Base-by-base conservation (phyloP, 2,888 invertebrate species). In the Atethmia centrago region DNA sequence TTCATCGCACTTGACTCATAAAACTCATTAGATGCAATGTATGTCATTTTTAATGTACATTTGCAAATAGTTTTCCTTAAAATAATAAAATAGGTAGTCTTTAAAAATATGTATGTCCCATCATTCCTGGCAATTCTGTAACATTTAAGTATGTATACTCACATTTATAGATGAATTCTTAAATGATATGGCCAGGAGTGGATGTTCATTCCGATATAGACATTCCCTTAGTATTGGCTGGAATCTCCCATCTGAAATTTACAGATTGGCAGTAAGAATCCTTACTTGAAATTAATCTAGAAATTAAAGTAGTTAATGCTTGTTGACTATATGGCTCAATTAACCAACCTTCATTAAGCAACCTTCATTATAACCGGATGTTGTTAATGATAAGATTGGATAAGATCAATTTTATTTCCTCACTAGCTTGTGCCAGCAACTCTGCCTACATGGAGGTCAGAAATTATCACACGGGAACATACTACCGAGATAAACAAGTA, bases 151-250 rank as follows among this genome's bases (percentile, higher is more conserved):
- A 59, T 56, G 21, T 56, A 47, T 49, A 85, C 82, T 86, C n/a
- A 84, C 98, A 91, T 96, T 94, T 77, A 98, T 97, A 69, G 98
- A 97, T 76, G 97, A 97, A 92, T 98, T 98, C 90, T 97, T 97
- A 93, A 98, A 98, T 74, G 98, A 97, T 84, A 98, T 97, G 80
- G 97, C 95, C 82, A 98, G 94, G 88, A 98, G 96, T 10, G 97
- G 97, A 85, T 97, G 97, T 83, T 98, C 97, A 88, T 97, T 97
- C 82, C 97, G 97, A 82, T 98, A 97, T 80, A 97, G 95, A 91
- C 98, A 98, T 92, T 98, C 97, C 78, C 98, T 97, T 79, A 98
- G 97, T 84, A 98, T 96, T 31, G 98, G 98, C 90, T 98, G 98
- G 93, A 98, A 98, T 89, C 98, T 97, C 87, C 97, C 98, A 96